These are phyloP conservation scores for Plectrocnemia conspersa DNA, from an alignment of 1,140 invertebrate species.

Conservation along the genomic window DNA sequence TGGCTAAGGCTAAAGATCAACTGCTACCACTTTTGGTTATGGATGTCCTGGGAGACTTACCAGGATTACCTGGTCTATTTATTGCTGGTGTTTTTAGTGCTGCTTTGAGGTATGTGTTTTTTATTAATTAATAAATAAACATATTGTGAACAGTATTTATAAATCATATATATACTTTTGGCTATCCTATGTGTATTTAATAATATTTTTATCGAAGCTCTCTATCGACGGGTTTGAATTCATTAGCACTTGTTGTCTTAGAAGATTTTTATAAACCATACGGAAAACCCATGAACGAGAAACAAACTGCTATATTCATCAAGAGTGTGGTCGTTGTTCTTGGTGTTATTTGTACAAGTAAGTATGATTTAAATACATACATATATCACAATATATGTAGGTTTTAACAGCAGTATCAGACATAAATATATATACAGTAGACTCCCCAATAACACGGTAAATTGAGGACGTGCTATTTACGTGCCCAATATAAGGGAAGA, in stretches of 20 bases:
- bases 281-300: constrained; percentile 57
- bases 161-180: not conserved
- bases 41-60: constrained; percentile 62
- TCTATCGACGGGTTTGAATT: constrained; percentile 85
- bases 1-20: constrained; percentile 63
- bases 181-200: not conserved
- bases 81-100: constrained; percentile 76
- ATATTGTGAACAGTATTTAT: not conserved
- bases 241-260: constrained; percentile 83
- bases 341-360: constrained; percentile 59
- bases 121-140: not conserved
- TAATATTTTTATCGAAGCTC: constrained; percentile 61
- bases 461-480: no score
- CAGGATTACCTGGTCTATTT: constrained; percentile 70
- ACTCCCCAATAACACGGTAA: no score
- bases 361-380: no score
- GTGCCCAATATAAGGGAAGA: no score
- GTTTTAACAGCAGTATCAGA: no score
- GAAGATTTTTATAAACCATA: constrained; percentile 72
- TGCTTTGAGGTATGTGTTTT: constrained; percentile 59
- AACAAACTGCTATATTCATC: constrained; percentile 60
- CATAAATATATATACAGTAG: no score
- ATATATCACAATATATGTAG: no score
- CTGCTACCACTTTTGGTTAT: constrained; percentile 66
- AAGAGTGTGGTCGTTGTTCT: constrained; percentile 65